Evolutionary conservation across 92 coral and sea anemone genomes (phyloP), one percentile per base, ranked within the genome.

Genomic region (Epizoanthus rinbou): DNA sequence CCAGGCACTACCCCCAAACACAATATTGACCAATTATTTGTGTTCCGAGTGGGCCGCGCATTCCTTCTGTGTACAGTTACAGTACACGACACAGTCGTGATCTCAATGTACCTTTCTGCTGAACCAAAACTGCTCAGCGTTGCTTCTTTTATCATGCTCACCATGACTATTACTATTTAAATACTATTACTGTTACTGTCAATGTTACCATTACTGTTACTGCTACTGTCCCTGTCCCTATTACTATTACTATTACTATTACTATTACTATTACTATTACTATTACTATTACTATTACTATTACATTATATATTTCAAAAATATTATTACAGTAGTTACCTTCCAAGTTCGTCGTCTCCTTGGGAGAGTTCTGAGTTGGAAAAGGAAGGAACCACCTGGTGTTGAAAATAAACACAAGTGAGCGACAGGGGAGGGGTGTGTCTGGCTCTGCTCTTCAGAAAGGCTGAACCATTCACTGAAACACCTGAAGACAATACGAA

Each of bases 331-430:
- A 1, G 6, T 56, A 10, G 23, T 18, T 39, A 60, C 90, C 90
- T 87, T 60, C 90, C 90, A 33, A 84, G 74, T 52, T 84, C 74
- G 33, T 75, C 87, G 16, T 87, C 87, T 57, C 58, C 87, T 52
- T 87, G 87, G 11, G 90, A 87, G 39, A 83, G 71, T 28, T 74
- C 75, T 3, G 90, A 87, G 25, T 87, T 82, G 57, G 90, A 87
- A 17, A 65, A 37, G 3, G 87, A 65, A 65, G 60, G 70, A 16
- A 78, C 8, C 7, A 18, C 83, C 87, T 87, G 18, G 18, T 19
- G 57, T 15, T 1, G 18, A 54, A 18, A 18, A 19, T 10, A 72
- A 59, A 28, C 75, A 56, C 23, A 7, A n/a, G 23, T 45, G 5
- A n/a, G 23, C 8, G 35, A 33, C 7, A 15, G 17, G 47, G 35